Conservation (phyloP, 2,113 vertebrate species). For the Odontesthes bonariensis region DNA sequence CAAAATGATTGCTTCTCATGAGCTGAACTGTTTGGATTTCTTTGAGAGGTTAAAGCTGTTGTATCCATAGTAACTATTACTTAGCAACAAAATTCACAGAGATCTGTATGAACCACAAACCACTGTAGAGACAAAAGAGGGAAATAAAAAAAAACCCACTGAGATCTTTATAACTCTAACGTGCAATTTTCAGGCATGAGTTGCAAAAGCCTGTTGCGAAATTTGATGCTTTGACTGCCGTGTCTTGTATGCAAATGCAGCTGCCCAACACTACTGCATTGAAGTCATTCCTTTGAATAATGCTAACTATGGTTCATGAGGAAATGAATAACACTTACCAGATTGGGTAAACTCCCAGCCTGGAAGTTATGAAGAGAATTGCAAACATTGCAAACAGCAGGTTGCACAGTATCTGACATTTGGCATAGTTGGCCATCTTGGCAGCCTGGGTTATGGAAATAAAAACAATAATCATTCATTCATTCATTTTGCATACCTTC, state of each 20-base stretch:
- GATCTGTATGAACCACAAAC: constrained; percentile 62
- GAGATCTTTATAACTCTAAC: constrained; percentile 20
- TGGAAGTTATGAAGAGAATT: constrained; percentile 93
- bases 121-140: constrained; percentile 32
- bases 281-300: constrained; percentile 10
- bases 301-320: constrained; percentile 6
- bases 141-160: constrained; percentile 5
- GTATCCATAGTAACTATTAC: constrained; percentile 85
- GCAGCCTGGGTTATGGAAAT: constrained; percentile 85
- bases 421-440: constrained; percentile 99
- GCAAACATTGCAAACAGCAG: constrained; percentile 95
- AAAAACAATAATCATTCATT: constrained; percentile 62
- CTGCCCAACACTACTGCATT: constrained; percentile 6
- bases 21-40: constrained; percentile 60
- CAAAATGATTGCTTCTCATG: constrained; percentile 57
- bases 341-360: constrained; percentile 92
- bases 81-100: constrained; percentile 78
- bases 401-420: constrained; percentile 97
- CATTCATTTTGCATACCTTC: too few species aligned
- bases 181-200: constrained; percentile 13
- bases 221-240: neutral
- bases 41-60: constrained; percentile 63
- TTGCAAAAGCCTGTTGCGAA: constrained; percentile 22
- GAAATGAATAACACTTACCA: constrained; percentile 87
- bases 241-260: constrained; percentile 28